Conservation (phyloP, 2,797 vertebrate species). For the Urophycis tenuis region DNA sequence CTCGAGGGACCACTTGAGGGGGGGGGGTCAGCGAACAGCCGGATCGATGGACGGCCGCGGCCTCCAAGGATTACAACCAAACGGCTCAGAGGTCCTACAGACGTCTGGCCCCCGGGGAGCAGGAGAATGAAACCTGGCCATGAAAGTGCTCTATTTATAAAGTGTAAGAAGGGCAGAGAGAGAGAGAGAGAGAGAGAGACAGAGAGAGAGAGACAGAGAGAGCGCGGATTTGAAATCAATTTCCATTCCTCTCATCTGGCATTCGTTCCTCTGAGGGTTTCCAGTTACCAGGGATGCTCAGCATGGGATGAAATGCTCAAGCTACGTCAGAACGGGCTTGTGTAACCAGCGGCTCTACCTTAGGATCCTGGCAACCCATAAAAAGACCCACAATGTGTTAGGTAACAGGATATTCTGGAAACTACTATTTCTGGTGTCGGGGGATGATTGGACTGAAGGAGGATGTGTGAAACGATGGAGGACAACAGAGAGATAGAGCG, state of each 20-base stretch:
- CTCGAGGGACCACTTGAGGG: no score
- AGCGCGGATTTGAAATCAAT: slow-evolving; percentile 64
- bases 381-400: not conserved
- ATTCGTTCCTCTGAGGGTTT: slow-evolving; percentile 43
- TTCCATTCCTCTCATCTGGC: slow-evolving; percentile 39
- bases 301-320: slow-evolving; percentile 14
- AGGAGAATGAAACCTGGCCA: slow-evolving; percentile 49
- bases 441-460: not conserved
- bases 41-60: slow-evolving; percentile 55
- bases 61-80: slow-evolving; percentile 52
- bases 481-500: not conserved
- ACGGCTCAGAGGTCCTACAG: slow-evolving; percentile 55
- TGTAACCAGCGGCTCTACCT: slow-evolving; percentile 2
- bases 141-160: slow-evolving; percentile 63
- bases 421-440: not conserved
- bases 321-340: not conserved
- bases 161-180: slow-evolving; percentile 33
- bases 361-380: not conserved
- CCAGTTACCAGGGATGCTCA: slow-evolving; percentile 29
- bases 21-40: slow-evolving; percentile 45
- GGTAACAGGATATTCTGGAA: not conserved
- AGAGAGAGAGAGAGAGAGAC: slow-evolving; percentile 46
- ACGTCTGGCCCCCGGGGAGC: slow-evolving; percentile 22
- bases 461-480: not conserved
- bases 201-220: slow-evolving; percentile 40